These are phyloP conservation scores for Luffia ferchaultella DNA, from an alignment of 2,888 invertebrate genomes.

Conservation along the genomic window DNA sequence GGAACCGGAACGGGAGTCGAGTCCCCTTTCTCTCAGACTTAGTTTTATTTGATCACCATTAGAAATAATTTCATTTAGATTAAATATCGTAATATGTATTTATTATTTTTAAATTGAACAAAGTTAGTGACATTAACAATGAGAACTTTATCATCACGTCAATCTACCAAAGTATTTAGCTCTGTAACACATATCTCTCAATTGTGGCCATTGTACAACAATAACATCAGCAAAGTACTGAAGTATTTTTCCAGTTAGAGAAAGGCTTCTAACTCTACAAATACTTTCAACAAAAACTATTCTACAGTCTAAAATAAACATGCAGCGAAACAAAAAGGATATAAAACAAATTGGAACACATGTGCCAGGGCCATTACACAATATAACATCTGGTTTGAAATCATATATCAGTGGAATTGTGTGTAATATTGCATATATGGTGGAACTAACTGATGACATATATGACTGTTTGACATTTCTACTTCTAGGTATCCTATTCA, in stretches of 20 bases:
- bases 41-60: too few species aligned
- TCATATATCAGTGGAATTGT: conserved; percentile 74
- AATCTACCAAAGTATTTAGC: conserved; percentile 81
- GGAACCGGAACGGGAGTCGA: too few species aligned
- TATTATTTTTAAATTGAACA: too few species aligned
- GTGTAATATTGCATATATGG: conserved; percentile 73
- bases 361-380: conserved; percentile 97
- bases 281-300: conserved; percentile 95
- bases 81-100: too few species aligned
- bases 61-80: too few species aligned
- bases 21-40: too few species aligned
- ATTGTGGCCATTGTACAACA: conserved; percentile 92
- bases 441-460: conserved; percentile 79
- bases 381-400: conserved; percentile 79
- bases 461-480: conserved; percentile 90
- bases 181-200: conserved; percentile 72
- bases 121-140: too few species aligned
- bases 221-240: conserved; percentile 84
- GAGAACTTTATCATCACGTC: too few species aligned
- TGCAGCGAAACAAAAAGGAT: conserved; percentile 75
- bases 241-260: conserved; percentile 88
- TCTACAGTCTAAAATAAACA: conserved; percentile 72
- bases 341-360: conserved; percentile 91
- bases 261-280: conserved; percentile 89
- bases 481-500: conserved; percentile 79